phyloP scores from a whole-genome alignment of 2,797 vertebrate species.

The Coregonus sp. region DNA sequence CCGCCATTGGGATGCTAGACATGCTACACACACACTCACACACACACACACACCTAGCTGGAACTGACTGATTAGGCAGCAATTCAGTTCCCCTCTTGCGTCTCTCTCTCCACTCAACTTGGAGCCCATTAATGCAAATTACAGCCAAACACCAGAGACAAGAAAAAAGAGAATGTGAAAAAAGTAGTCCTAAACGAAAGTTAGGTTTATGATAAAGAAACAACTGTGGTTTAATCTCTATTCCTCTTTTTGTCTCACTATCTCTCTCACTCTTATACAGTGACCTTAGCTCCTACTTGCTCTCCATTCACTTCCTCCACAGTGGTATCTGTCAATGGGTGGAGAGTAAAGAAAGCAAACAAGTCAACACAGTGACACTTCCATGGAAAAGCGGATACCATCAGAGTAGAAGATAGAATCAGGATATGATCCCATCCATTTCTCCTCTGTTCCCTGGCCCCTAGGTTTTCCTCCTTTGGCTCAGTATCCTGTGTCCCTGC shows the following conservation, averaged over 20 bases:
- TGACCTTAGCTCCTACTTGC: not conserved
- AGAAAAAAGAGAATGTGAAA: not conserved
- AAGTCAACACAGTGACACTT: conserved; percentile 28
- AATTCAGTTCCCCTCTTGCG: conserved; percentile 45
- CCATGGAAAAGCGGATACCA: conserved; percentile 30
- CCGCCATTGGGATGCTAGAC: conserved; percentile 56
- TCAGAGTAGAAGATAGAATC: conserved; percentile 11
- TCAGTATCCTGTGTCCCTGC: conserved; percentile 58
- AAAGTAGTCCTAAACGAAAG: conserved; percentile 27
- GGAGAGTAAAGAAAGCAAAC: conserved; percentile 9
- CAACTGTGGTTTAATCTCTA: conserved; percentile 11
- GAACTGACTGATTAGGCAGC: conserved; percentile 42
- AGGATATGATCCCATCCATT: conserved; percentile 60
- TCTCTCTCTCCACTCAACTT: conserved; percentile 44
- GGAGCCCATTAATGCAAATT: conserved; percentile 62
- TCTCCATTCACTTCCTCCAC: not conserved
- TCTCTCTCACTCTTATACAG: not conserved
- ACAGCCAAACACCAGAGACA: conserved; percentile 35
- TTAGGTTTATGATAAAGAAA: conserved; percentile 55
- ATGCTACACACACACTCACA: conserved; percentile 25
- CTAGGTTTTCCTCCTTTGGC: conserved; percentile 49
- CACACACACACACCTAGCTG: conserved; percentile 24
- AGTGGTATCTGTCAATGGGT: conserved; percentile 10
- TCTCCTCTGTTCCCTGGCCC: conserved; percentile 50
- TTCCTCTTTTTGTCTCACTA: not conserved